Conservation (phyloP, 1,140 invertebrate genomes). For the Pachypeltis micranthus region DNA sequence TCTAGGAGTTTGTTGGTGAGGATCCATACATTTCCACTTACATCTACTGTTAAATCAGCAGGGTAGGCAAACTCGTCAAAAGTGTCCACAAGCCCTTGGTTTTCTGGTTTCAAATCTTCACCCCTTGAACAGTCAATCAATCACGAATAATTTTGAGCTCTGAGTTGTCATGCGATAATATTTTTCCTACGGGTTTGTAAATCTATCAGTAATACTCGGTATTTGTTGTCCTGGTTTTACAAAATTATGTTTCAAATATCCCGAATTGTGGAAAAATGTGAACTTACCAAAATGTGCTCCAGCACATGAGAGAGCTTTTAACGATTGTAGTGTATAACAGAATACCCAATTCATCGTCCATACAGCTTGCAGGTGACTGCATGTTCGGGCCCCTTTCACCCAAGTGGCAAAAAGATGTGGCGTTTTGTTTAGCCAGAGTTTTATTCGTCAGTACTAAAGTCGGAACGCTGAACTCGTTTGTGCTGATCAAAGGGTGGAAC, state of each 20-base stretch:
- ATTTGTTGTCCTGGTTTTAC: too few species aligned
- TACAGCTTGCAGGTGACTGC: constrained; percentile 57
- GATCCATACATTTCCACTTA: constrained; percentile 57
- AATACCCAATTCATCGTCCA: constrained; percentile 55
- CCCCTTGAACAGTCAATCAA: background rate
- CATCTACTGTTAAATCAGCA: constrained; percentile 63
- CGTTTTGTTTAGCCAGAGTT: constrained; percentile 41
- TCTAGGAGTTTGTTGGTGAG: constrained; percentile 54
- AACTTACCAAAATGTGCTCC: constrained; percentile 48
- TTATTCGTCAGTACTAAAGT: constrained; percentile 55
- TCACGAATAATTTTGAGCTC: too few species aligned
- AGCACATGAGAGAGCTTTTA: constrained; percentile 60
- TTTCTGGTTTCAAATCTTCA: background rate
- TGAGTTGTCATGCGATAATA: too few species aligned
- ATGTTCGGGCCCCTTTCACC: constrained; percentile 55
- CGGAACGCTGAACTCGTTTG: constrained; percentile 53
- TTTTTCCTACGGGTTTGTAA: too few species aligned
- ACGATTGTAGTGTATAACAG: constrained; percentile 62
- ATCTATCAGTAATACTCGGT: too few species aligned
- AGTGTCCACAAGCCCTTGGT: background rate
- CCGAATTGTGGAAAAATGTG: too few species aligned
- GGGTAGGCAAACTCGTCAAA: background rate
- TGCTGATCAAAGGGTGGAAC: constrained; percentile 62
- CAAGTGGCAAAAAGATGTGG: constrained; percentile 42
- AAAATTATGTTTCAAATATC: too few species aligned